Evolutionary conservation across 2,113 vertebrate genomes (phyloP).

Genomic region (Tetraodon nigroviridis): DNA sequence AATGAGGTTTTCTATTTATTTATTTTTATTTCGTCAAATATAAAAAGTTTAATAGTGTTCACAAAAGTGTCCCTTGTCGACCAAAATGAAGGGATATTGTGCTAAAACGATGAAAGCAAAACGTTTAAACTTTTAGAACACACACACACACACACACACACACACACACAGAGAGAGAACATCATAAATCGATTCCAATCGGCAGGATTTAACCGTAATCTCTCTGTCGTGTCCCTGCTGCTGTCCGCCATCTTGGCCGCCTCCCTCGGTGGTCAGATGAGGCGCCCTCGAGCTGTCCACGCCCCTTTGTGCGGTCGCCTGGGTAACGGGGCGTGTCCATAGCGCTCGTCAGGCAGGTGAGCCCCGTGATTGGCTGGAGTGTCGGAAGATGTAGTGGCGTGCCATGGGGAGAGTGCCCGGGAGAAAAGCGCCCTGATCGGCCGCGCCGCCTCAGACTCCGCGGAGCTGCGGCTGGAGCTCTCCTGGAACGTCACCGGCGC

Average conservation of each 20-base stretch:
- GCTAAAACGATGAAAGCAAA: too few relatives aligned
- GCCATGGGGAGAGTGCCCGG: constrained; percentile 44
- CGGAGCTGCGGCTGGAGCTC: background rate
- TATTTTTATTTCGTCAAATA: too few relatives aligned
- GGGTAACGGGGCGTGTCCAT: constrained; percentile 56
- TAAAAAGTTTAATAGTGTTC: too few relatives aligned
- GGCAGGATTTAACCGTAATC: too few relatives aligned
- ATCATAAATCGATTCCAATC: too few relatives aligned
- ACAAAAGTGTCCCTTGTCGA: too few relatives aligned
- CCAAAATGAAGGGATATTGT: too few relatives aligned
- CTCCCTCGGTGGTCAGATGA: constrained; percentile 51
- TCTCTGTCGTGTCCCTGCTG: background rate
- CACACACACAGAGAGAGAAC: too few relatives aligned
- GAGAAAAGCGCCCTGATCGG: background rate
- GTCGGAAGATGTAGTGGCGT: constrained; percentile 61
- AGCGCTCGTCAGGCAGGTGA: constrained; percentile 8
- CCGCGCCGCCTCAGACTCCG: background rate
- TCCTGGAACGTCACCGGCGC: background rate
- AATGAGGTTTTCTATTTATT: too few relatives aligned
- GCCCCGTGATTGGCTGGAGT: constrained; percentile 60
- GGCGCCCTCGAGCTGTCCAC: constrained; percentile 40
- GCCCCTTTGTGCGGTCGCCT: constrained; percentile 38
- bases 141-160: too few relatives aligned
- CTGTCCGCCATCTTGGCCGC: background rate
- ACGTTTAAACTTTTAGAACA: too few relatives aligned